phyloP scores from a whole-genome alignment of 2,797 vertebrate genomes.

The Danio kyathit region DNA sequence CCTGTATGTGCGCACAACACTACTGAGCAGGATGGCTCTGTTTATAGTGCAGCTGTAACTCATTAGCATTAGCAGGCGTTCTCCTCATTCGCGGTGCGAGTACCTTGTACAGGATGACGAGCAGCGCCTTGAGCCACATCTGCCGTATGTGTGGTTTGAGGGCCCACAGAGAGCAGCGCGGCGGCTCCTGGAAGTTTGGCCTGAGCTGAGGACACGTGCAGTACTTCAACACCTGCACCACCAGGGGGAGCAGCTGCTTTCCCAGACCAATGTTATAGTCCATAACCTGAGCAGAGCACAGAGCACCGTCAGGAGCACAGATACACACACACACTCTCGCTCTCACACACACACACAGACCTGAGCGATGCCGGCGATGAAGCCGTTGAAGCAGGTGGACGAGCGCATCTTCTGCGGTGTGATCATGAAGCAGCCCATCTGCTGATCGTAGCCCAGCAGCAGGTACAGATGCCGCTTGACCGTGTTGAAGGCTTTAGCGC shows the following conservation, averaged over 20 bases:
- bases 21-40: no score
- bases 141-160: constrained; percentile 95
- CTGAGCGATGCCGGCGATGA: constrained; percentile 97
- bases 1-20: no score
- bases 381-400: constrained; percentile 97
- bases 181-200: constrained; percentile 98
- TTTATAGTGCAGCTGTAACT: no score
- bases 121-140: constrained; percentile 97
- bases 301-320: background rate
- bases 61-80: no score
- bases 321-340: background rate
- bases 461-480: constrained; percentile 97
- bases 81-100: background rate
- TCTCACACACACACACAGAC: constrained; percentile 67
- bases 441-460: constrained; percentile 94
- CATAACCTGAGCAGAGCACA: constrained; percentile 86
- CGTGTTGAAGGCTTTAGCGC: constrained; percentile 97
- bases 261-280: constrained; percentile 97
- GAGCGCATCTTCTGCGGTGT: constrained; percentile 98
- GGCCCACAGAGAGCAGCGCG: constrained; percentile 96
- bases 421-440: constrained; percentile 99
- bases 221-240: constrained; percentile 98
- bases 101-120: constrained; percentile 99
- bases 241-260: constrained; percentile 96
- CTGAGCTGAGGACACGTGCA: constrained; percentile 96